Base-by-base conservation (phyloP, 2,888 invertebrate genomes). In the Leucozona laternaria region DNA sequence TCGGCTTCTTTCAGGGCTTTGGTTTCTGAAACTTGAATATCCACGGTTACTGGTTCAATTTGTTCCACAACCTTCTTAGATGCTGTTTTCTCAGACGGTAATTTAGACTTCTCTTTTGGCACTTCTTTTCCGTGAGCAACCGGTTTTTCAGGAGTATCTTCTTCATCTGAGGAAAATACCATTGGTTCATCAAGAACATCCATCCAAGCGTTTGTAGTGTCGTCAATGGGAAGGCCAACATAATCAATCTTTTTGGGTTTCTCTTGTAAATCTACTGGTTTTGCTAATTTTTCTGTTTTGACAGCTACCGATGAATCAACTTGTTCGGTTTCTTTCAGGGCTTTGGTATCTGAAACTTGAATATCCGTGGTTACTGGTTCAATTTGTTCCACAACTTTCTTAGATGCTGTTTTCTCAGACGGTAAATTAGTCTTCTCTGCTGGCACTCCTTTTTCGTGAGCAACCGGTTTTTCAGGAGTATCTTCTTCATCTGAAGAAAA, bases 141-240 rank as follows among this genome's bases (percentile, higher is more conserved):
- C 3, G 13, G 22, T 22, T 50, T 11, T 50, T 50, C 50, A 2
- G 22, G 13, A 15, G 13, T 7, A 13, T 53, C 25, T 53, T 53
- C 50, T 22, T 53, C 50, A 22, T 53, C 91, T 28, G 89, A 68
- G 22, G 90, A 89, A 40, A 91, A 88, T n/a, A 87, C 81, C 64
- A 90, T 89, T 34, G 90, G 89, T 77, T 91, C 90, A 72, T 91
- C 91, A 37, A 90, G 57, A 34, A 89, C 88, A 68, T 88, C 86
- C 88, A 92, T 88, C 89, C 91, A 91, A 4, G 89, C 72, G 60
- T 88, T 89, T 60, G 89, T 83, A 3, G 89, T 79, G 50, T 90
- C 89, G 79, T 90, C 90, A 37, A 89, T 86, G 17, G 90, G 89
- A 48, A 89, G 83, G 34, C 89, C 90, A 68, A 79, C 88, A 76